Evolutionary conservation across 2,113 vertebrate species (phyloP), one percentile per base, ranked within the genome.

Genomic region (Larimichthys polyactis): DNA sequence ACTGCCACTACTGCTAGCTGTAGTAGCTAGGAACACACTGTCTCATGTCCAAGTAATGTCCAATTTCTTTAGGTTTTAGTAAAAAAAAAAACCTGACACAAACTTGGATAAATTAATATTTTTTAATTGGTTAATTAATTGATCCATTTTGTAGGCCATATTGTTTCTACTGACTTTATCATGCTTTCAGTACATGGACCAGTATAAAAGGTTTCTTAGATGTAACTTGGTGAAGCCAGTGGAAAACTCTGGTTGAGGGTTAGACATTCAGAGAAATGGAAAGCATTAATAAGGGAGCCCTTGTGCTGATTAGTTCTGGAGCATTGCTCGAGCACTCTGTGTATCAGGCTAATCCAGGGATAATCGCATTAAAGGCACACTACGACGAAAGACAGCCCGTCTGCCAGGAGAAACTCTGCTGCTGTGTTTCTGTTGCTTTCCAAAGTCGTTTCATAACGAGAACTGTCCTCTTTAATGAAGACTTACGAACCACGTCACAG

Each of bases 341-440:
- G 82, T 70, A 40, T 86, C 68, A 12, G 44, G 11, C 83, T 92
- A 90, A 94, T 93, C 93, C 83, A 52, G 14, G 43, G 76, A 62
- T 95, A 93, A 95, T 94, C 89, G 10, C 78, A 90, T 93, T 93
- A 94, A 84, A 90, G 27, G 55, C 60, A 52, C 81, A 78, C 76
- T 79, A 76, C 63, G 9, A 51, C 29, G 55, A 27, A 22, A 54
- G 3, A 4, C 75, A 60, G 49, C 49, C 65, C 27, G 32, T 81
- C 85, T 78, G 75, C 81, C 58, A 32, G 48, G 36, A 51, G 32
- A 60, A 52, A n/a, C 69, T n/a, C 14, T 20, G 54, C 67, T 20
- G 24, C 65, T 14, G 44, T 4, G 11, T 58, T 20, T 24, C 63
- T 74, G 60, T 46, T 22, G 22, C 48, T 62, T 63, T 44, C 11